Percentiles rank a stretch among this genome's conserved stretches.
Evolutionary conservation across 2,113 vertebrate genomes (phyloP).

Genomic region (Pseudopodoces humilis): DNA sequence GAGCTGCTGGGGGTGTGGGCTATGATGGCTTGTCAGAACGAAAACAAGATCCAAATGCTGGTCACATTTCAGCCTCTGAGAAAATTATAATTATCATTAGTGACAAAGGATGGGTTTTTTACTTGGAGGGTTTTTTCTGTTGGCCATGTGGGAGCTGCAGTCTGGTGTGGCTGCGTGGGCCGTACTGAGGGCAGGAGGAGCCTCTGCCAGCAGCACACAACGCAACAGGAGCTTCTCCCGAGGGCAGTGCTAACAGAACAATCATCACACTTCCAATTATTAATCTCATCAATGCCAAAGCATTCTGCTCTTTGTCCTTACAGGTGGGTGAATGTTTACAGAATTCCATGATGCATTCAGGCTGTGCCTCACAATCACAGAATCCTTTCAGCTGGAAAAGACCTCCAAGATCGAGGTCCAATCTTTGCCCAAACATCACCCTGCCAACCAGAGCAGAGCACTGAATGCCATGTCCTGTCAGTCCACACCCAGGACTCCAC

Average conservation of each 20-base stretch:
- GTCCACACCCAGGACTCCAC: neutral
- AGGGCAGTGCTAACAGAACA: neutral
- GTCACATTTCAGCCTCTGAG: neutral
- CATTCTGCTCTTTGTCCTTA: neutral
- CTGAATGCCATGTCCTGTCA: neutral
- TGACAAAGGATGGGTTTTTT: neutral
- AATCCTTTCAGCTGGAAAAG: neutral
- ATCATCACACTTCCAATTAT: neutral
- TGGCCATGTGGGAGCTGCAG: neutral
- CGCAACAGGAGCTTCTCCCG: accelerated
- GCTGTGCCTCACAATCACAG: neutral
- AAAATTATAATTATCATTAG: neutral
- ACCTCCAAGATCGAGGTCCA: neutral
- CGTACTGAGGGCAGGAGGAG: neutral
- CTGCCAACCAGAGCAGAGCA: neutral
- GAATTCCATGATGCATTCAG: neutral
- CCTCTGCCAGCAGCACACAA: neutral
- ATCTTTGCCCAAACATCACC: neutral
- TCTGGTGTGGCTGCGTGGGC: neutral
- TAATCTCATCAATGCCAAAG: neutral
- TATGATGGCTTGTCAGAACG: neutral
- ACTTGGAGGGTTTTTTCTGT: neutral
- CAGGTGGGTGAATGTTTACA: neutral
- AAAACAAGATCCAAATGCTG: neutral
- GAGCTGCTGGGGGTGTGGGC: neutral